Evolutionary conservation across 2,797 vertebrate species (phyloP).

Genomic region (Leontocebus nigricollis): DNA sequence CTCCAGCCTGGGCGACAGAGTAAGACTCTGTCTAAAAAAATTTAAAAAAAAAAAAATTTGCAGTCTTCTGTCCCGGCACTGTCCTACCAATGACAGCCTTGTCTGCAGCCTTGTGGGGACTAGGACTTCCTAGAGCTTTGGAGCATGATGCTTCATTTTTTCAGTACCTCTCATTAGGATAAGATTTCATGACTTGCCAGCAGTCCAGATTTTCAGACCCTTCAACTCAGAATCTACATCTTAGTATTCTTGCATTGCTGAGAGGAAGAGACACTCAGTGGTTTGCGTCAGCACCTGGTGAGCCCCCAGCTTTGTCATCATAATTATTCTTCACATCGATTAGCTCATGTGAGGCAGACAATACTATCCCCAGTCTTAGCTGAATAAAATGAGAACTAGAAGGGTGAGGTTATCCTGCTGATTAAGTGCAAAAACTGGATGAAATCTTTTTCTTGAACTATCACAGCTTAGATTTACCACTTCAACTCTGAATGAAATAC

Average conservation of each 20-base stretch:
- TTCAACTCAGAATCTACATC: neutral
- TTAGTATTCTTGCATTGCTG: neutral
- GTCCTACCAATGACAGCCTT: neutral
- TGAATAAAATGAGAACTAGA: neutral
- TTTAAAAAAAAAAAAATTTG: neutral
- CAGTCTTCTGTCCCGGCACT: neutral
- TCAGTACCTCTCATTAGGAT: neutral
- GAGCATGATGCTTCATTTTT: neutral
- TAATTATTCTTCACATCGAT: neutral
- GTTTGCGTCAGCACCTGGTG: neutral
- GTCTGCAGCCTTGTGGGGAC: neutral
- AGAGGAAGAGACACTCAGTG: neutral
- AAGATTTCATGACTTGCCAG: neutral
- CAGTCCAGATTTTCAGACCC: neutral
- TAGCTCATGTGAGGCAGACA: neutral
- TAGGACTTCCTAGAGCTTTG: neutral
- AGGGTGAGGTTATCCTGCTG: neutral
- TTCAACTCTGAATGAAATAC: conserved; percentile 31
- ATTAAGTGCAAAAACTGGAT: neutral
- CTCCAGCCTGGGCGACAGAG: neutral
- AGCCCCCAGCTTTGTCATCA: neutral
- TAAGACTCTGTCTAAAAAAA: neutral
- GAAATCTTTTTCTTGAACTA: neutral
- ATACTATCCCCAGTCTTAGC: neutral
- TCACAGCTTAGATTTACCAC: neutral